A percentile compares a stretch with the other conserved stretches of the same genome.
Evolutionary conservation across 2,888 invertebrate species (phyloP).

Genomic region (Hofmannophila pseudospretella): DNA sequence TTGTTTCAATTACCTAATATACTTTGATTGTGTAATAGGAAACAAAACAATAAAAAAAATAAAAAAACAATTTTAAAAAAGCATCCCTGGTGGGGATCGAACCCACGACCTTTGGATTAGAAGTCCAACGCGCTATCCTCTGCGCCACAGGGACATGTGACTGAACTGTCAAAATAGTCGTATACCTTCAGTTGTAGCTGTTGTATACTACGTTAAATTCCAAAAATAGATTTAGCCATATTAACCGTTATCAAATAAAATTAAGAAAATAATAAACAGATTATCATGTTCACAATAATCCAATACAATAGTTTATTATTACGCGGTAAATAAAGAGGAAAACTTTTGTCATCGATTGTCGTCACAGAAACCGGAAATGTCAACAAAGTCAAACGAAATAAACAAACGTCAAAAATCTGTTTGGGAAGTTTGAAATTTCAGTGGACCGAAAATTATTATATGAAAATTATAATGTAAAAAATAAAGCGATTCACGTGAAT

Average conservation of each 20-base stretch:
- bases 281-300: background rate
- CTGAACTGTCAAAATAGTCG: slow-evolving; percentile 27
- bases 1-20: no score
- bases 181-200: background rate
- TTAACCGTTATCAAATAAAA: no score
- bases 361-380: slow-evolving; percentile 38
- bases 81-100: slow-evolving; percentile 91
- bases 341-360: background rate
- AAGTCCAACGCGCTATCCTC: slow-evolving; percentile 94
- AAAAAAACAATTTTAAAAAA: slow-evolving; percentile 14
- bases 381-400: slow-evolving; percentile 36
- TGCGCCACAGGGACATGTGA: slow-evolving; percentile 87
- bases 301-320: background rate
- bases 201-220: no score
- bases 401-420: slow-evolving; percentile 39
- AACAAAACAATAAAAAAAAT: slow-evolving; percentile 1
- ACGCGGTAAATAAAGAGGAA: no score
- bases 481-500: slow-evolving; percentile 6
- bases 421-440: slow-evolving; percentile 60
- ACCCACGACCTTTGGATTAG: slow-evolving; percentile 94
- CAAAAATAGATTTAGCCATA: no score
- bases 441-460: slow-evolving; percentile 25
- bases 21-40: no score
- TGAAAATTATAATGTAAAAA: slow-evolving; percentile 26
- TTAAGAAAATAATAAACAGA: no score